phyloP scores from a whole-genome alignment of 2,888 invertebrate species.

The Pyrocoelia pectoralis region DNA sequence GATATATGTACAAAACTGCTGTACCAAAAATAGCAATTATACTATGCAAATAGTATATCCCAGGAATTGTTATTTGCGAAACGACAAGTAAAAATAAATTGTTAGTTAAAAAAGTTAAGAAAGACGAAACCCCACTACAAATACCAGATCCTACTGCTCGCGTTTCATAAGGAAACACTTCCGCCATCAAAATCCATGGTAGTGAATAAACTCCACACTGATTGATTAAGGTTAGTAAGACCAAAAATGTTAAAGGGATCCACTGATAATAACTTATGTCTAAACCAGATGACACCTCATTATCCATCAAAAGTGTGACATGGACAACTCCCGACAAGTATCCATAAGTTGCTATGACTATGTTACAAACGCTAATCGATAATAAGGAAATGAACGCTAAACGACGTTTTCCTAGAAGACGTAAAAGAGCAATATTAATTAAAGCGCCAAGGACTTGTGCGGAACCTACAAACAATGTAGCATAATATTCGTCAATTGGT shows the following conservation, averaged over 20 bases:
- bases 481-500: slow-evolving; percentile 78
- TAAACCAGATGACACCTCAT: background rate
- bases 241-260: slow-evolving; percentile 73
- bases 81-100: slow-evolving; percentile 77
- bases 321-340: background rate
- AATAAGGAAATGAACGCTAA: slow-evolving; percentile 72
- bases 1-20: slow-evolving; percentile 69
- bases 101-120: slow-evolving; percentile 78
- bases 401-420: slow-evolving; percentile 76
- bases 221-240: slow-evolving; percentile 73
- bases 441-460: slow-evolving; percentile 74
- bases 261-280: slow-evolving; percentile 57
- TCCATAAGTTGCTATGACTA: background rate
- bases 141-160: slow-evolving; percentile 77
- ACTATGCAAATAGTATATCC: slow-evolving; percentile 77
- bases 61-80: slow-evolving; percentile 69
- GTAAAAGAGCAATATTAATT: slow-evolving; percentile 71
- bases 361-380: slow-evolving; percentile 55
- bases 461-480: slow-evolving; percentile 75
- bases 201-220: slow-evolving; percentile 75
- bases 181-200: slow-evolving; percentile 84
- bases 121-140: slow-evolving; percentile 76
- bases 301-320: background rate
- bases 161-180: slow-evolving; percentile 75
- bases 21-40: slow-evolving; percentile 69